Evolutionary conservation across 2,888 invertebrate genomes (phyloP).

Genomic region (Caenorhabditis angaria): DNA sequence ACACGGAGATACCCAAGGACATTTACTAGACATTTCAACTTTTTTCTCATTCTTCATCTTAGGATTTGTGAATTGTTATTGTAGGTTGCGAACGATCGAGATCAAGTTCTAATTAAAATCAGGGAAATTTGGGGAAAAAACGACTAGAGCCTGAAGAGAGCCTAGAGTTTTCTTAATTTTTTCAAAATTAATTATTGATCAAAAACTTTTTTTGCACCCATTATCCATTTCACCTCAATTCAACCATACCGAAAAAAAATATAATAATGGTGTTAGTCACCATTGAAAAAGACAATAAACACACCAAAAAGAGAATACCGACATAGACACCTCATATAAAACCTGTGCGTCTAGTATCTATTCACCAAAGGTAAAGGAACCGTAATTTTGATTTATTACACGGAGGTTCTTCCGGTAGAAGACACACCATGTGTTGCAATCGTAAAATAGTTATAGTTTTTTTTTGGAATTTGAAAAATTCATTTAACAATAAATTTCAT

Average conservation of each 20-base stretch:
- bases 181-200: no score
- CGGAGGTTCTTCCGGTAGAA: not conserved
- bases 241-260: not conserved
- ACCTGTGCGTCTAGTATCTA: no score
- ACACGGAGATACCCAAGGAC: constrained; percentile 2
- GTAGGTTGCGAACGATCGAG: no score
- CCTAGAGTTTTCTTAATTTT: no score
- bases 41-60: not conserved
- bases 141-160: no score
- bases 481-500: no score
- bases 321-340: not conserved
- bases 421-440: not conserved
- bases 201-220: no score
- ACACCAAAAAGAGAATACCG: not conserved
- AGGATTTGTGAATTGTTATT: not conserved
- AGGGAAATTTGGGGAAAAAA: no score
- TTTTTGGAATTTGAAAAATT: no score
- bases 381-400: not conserved
- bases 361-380: not conserved
- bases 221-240: not conserved
- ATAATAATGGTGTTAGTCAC: constrained; percentile 1
- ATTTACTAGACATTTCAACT: constrained; percentile 1
- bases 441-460: constrained; percentile 1
- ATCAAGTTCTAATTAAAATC: no score
- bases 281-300: not conserved